Percentiles rank a stretch among this genome's conserved stretches.
phyloP scores from a whole-genome alignment of 2,888 invertebrate genomes.

The Galeruca laticollis region DNA sequence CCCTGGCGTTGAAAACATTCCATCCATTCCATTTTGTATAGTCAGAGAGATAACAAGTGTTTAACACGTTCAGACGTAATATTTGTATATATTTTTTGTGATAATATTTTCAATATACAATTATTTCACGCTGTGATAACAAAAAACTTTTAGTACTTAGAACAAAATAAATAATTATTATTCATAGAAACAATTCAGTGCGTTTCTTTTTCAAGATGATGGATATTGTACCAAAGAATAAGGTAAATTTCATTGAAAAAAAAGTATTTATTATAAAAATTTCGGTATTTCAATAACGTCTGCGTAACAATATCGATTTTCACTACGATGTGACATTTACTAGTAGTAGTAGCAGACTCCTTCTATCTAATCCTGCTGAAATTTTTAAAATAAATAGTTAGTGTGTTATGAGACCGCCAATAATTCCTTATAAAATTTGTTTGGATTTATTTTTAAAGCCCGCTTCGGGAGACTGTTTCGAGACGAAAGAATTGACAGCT shows the following conservation, averaged over 20 bases:
- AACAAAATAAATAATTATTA: background rate
- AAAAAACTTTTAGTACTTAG: background rate
- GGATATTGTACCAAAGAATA: slow-evolving; percentile 45
- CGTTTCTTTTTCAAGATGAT: slow-evolving; percentile 36
- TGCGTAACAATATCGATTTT: slow-evolving; percentile 51
- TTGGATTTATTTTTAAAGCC: slow-evolving; percentile 63
- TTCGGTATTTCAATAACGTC: slow-evolving; percentile 39
- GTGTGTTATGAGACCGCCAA: slow-evolving; percentile 30
- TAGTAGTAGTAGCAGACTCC: too few species aligned
- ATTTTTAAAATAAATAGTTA: slow-evolving; percentile 1
- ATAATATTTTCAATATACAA: background rate
- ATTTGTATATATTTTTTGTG: too few species aligned
- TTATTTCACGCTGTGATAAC: slow-evolving; percentile 14
- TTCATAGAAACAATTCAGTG: slow-evolving; percentile 10
- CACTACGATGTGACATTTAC: background rate
- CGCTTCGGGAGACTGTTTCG: slow-evolving; percentile 76
- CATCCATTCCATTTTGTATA: background rate
- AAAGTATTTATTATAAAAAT: slow-evolving; percentile 31
- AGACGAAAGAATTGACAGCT: slow-evolving; percentile 86
- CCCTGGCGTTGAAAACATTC: background rate
- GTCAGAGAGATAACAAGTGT: background rate
- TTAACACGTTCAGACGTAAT: background rate
- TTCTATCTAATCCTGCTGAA: background rate
- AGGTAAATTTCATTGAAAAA: slow-evolving; percentile 39
- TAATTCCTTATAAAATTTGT: slow-evolving; percentile 46